These are phyloP conservation scores for Eumacrocentrus americanus DNA, from an alignment of 2,888 invertebrate genomes.

Conservation along the genomic window DNA sequence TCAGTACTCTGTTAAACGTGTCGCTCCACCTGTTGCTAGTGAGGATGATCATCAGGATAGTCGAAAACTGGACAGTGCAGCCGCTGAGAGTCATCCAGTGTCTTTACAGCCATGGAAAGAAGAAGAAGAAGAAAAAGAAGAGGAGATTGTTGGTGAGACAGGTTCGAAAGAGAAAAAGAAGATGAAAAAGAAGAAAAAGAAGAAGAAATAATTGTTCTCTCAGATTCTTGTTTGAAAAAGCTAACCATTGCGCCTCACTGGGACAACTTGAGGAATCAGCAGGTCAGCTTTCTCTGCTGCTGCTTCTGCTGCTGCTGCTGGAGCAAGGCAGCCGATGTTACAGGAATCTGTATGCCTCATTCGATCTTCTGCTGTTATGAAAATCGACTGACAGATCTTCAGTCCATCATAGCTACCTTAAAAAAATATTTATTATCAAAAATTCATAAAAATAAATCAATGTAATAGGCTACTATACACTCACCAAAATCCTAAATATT, in stretches of 20 bases:
- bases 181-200: conserved; percentile 19
- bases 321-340: no score
- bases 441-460: background rate
- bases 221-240: background rate
- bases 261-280: background rate
- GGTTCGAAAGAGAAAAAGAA: conserved; percentile 24
- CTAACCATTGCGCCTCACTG: conserved; percentile 1
- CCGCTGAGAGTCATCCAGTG: no score
- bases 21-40: conserved; percentile 29
- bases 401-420: background rate
- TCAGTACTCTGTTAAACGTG: conserved; percentile 44
- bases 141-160: conserved; percentile 16
- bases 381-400: background rate
- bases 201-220: conserved; percentile 9
- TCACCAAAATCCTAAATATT: background rate
- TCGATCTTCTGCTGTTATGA: conserved; percentile 1
- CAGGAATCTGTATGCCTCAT: no score
- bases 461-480: background rate
- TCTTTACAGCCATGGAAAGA: no score
- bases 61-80: conserved; percentile 24
- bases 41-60: conserved; percentile 23
- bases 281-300: no score
- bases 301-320: no score
- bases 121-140: conserved; percentile 26
- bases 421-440: background rate